These are phyloP conservation scores for Oligia strigilis DNA, from an alignment of 2,888 invertebrate genomes.

Conservation along the genomic window DNA sequence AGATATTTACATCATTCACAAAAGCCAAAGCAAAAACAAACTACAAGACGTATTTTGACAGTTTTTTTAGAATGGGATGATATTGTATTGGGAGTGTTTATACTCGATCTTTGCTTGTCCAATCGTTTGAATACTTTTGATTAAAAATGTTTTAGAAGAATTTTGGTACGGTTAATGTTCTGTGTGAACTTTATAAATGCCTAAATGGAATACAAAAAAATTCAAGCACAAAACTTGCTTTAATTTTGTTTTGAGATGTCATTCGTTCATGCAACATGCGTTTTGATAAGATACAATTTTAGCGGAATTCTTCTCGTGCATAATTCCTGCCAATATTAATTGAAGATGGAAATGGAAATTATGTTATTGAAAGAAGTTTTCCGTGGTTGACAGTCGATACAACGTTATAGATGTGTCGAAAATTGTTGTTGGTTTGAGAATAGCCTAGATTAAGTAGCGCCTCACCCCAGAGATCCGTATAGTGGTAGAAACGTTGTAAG, in stretches of 20 bases:
- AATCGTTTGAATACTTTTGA: neutral
- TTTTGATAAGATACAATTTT: conserved; percentile 17
- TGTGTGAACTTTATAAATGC: neutral
- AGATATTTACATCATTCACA: conserved; percentile 28
- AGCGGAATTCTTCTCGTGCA: conserved; percentile 20
- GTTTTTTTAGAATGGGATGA: neutral
- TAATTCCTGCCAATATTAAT: conserved; percentile 26
- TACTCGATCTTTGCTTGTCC: neutral
- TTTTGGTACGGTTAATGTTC: conserved; percentile 8
- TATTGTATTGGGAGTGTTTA: neutral
- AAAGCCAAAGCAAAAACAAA: conserved; percentile 21
- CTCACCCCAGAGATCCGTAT: conserved; percentile 48
- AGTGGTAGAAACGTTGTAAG: conserved; percentile 35
- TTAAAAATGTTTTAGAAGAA: neutral
- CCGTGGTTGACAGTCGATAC: conserved; percentile 21
- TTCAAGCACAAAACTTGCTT: neutral
- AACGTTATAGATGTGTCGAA: conserved; percentile 32
- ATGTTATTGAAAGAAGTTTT: conserved; percentile 27
- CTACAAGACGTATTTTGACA: conserved; percentile 5
- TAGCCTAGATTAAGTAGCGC: conserved; percentile 54
- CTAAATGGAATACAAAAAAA: neutral
- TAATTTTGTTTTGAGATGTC: neutral
- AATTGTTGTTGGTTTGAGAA: conserved; percentile 28
- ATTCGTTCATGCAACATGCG: conserved; percentile 60
- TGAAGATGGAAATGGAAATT: conserved; percentile 30